These are phyloP conservation scores for Phortica magna DNA, from an alignment of 2,888 invertebrate genomes.

Conservation along the genomic window DNA sequence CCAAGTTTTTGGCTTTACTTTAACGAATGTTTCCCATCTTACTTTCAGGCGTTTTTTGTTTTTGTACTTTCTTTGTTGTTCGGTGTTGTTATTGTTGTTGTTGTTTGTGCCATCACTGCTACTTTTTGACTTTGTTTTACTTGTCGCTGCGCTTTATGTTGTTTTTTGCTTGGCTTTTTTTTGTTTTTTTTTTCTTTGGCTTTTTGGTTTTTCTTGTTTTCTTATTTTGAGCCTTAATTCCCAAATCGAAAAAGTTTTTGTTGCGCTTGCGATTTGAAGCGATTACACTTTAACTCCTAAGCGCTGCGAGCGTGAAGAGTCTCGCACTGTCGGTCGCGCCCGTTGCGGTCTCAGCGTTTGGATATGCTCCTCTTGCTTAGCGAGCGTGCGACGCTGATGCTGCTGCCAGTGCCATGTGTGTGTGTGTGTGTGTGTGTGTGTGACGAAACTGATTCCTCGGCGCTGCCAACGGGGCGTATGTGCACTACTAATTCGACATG, in stretches of 20 bases:
- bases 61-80: not conserved
- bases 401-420: not conserved
- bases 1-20: not conserved
- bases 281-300: conserved; percentile 67
- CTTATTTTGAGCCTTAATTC: conserved; percentile 65
- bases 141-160: not conserved
- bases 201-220: conserved; percentile 40
- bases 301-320: conserved; percentile 53
- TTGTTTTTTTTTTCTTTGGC: conserved; percentile 22
- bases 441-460: too few species aligned
- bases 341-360: not conserved
- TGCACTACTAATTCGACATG: conserved; percentile 60
- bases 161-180: not conserved
- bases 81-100: not conserved
- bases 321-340: not conserved
- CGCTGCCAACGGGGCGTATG: conserved; percentile 44
- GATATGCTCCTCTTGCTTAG: conserved; percentile 3
- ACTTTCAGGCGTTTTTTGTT: too few species aligned
- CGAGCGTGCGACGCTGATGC: conserved; percentile 47
- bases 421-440: not conserved
- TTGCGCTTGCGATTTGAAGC: conserved; percentile 49
- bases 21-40: not conserved
- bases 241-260: conserved; percentile 67
- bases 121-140: not conserved
- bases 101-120: not conserved